phyloP scores from a whole-genome alignment of 1,140 invertebrate genomes.

The Macrobrachium rosenbergii region DNA sequence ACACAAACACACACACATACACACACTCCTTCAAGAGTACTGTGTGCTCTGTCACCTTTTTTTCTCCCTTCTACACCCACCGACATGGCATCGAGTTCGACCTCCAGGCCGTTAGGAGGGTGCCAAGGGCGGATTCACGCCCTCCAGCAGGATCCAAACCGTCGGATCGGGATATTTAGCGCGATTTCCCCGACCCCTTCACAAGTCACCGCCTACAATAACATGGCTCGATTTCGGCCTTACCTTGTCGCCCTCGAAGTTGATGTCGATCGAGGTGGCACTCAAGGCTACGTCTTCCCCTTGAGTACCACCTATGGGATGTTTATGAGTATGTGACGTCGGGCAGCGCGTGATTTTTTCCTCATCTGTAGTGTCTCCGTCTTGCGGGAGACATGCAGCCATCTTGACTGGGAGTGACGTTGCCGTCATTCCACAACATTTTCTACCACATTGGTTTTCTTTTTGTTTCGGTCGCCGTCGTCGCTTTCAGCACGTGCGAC shows the following conservation, averaged over 20 bases:
- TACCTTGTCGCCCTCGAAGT: conserved; percentile 57
- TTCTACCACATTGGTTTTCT: background rate
- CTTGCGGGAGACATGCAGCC: conserved; percentile 58
- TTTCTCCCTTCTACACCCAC: too few species aligned
- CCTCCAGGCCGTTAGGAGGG: too few species aligned
- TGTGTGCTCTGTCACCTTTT: too few species aligned
- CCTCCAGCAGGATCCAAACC: too few species aligned
- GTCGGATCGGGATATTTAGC: too few species aligned
- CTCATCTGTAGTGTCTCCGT: conserved; percentile 55
- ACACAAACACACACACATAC: too few species aligned
- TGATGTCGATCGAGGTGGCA: conserved; percentile 43
- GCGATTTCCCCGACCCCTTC: background rate
- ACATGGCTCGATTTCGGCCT: conserved; percentile 28
- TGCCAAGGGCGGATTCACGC: too few species aligned
- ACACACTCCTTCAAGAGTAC: too few species aligned
- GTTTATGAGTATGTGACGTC: conserved; percentile 31
- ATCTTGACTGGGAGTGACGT: conserved; percentile 56
- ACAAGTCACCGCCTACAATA: conserved; percentile 47
- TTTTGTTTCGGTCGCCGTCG: conserved; percentile 2
- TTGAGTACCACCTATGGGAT: conserved; percentile 33
- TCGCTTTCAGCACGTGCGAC: background rate
- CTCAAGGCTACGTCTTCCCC: conserved; percentile 29
- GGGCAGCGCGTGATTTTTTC: conserved; percentile 36
- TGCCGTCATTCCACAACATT: conserved; percentile 38
- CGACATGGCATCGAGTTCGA: too few species aligned